Conservation (phyloP, 2,113 vertebrate species). For the Apaloderma vittatum region DNA sequence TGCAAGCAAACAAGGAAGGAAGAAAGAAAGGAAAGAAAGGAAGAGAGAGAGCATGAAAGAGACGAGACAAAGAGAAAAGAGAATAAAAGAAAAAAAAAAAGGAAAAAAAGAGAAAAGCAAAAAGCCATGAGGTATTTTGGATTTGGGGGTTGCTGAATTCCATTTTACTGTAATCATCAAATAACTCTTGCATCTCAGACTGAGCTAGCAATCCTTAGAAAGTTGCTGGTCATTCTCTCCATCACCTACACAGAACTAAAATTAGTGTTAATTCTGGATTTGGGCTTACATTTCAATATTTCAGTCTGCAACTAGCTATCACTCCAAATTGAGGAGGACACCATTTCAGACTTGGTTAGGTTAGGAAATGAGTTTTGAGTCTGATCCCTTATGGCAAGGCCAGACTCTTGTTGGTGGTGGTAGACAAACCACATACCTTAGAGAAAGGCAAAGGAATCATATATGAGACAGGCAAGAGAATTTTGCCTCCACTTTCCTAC, state of each 20-base stretch:
- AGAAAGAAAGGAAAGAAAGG: not conserved
- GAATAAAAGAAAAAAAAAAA: not conserved
- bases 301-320: not conserved
- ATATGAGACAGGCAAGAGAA: not conserved
- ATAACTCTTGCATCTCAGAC: not conserved
- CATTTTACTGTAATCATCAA: not conserved
- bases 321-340: not conserved
- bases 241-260: not conserved
- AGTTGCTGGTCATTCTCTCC: not conserved
- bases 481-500: not conserved
- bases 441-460: not conserved
- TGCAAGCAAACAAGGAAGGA: not conserved
- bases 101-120: not conserved
- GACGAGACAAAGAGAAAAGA: not conserved
- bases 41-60: not conserved
- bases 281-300: not conserved
- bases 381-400: not conserved
- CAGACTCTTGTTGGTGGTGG: not conserved
- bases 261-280: not conserved
- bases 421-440: not conserved
- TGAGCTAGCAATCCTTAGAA: not conserved
- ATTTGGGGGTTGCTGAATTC: not conserved
- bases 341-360: not conserved
- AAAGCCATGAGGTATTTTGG: not conserved
- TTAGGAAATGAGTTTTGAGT: not conserved